phyloP scores from a whole-genome alignment of 2,113 vertebrate genomes.

The Mugil cephalus region DNA sequence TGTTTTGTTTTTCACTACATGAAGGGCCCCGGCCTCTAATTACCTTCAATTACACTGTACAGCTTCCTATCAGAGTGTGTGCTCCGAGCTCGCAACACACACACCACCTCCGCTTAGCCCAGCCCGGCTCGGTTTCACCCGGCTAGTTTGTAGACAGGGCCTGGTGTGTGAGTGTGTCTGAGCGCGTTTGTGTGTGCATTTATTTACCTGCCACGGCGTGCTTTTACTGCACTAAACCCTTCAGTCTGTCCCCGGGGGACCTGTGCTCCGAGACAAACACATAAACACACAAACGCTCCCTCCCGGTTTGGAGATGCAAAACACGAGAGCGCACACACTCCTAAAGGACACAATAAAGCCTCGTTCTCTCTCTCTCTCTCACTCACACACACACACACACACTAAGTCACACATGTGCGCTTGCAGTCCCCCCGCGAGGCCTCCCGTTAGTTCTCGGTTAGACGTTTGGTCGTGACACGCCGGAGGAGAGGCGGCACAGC shows the following conservation, averaged over 20 bases:
- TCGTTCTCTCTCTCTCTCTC: neutral
- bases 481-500: conserved; percentile 75
- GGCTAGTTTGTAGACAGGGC: conserved; percentile 63
- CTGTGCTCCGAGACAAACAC: conserved; percentile 12
- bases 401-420: conserved; percentile 17
- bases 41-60: conserved; percentile 42
- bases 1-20: neutral
- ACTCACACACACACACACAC: conserved; percentile 5
- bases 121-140: conserved; percentile 65
- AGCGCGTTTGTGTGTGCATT: conserved; percentile 23
- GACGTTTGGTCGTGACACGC: conserved; percentile 74
- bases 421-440: conserved; percentile 67
- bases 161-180: conserved; percentile 45
- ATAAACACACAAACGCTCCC: neutral
- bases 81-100: conserved; percentile 16
- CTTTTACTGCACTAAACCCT: conserved; percentile 38
- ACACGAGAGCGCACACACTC: conserved; percentile 8
- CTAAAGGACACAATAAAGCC: conserved; percentile 28
- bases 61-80: conserved; percentile 12
- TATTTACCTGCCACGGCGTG: conserved; percentile 69
- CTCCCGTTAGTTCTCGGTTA: conserved; percentile 66
- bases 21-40: conserved; percentile 49
- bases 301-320: neutral
- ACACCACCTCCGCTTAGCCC: conserved; percentile 1
- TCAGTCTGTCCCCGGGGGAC: conserved; percentile 65